Conservation (phyloP, 2,797 vertebrate genomes). For the Thalassophryne amazonica region DNA sequence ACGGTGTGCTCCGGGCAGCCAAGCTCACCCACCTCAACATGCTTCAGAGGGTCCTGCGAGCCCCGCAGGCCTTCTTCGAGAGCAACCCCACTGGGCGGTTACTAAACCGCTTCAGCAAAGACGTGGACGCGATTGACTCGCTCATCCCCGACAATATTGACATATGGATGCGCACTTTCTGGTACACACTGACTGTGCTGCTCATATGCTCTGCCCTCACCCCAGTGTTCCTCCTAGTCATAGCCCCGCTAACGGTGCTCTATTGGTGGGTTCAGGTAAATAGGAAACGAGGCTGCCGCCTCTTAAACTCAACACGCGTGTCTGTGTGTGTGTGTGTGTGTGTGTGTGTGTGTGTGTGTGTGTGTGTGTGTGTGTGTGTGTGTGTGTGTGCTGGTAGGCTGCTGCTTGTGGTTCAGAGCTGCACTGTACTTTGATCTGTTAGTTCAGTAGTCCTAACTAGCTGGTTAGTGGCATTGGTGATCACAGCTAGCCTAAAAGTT, state of each 20-base stretch:
- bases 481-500: no score
- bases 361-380: conserved; percentile 9
- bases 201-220: conserved; percentile 84
- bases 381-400: conserved; percentile 40
- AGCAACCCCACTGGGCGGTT: conserved; percentile 79
- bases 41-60: conserved; percentile 78
- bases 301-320: conserved; percentile 71
- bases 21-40: conserved; percentile 73
- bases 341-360: not conserved
- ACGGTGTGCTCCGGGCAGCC: conserved; percentile 79
- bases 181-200: conserved; percentile 85
- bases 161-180: conserved; percentile 87
- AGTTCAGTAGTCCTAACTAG: conserved; percentile 17
- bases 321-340: conserved; percentile 43
- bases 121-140: conserved; percentile 81
- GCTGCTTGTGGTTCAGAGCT: conserved; percentile 40
- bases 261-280: conserved; percentile 89
- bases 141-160: conserved; percentile 82
- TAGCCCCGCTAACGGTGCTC: conserved; percentile 83
- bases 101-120: conserved; percentile 85
- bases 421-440: conserved; percentile 39
- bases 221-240: conserved; percentile 82
- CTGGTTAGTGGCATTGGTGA: not conserved
- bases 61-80: conserved; percentile 82
- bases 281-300: conserved; percentile 75